Evolutionary conservation across 2,888 invertebrate genomes (phyloP), one percentile per base, ranked within the genome.

Genomic region (Labia minor): DNA sequence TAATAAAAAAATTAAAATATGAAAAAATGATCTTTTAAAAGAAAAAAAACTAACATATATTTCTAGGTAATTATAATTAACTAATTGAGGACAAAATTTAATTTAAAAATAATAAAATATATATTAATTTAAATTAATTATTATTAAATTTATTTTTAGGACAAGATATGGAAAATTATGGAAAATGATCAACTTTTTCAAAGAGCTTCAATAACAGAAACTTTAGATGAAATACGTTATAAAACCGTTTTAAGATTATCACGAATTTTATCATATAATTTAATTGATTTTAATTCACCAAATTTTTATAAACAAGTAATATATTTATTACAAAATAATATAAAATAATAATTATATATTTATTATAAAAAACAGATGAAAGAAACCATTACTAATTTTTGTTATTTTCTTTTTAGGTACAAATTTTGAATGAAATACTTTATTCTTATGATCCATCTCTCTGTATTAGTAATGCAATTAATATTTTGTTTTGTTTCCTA

Each of bases 101-200:
- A 26, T 61, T 61, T 61, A 61, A 18, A 11, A 18, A 18, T 61
- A 18, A 61, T 61, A 19, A 26, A 26, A 26, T 26, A 26, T n/a
- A n/a, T 26, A 26, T 26, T 26, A 26, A n/a, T n/a, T n/a, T 61
- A 19, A 26, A 26, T 6, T 26, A 26, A n/a, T n/a, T 26, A 26
- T 26, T 26, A 26, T 26, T 26, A 6, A 6, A 26, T 49, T 10
- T 49, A n/a, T 49, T 49, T 49, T 49, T n/a, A 49, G 49, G 2
- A 49, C 2, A 74, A 75, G 66, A 74, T 81, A 33, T 79, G 77
- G 76, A 74, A 73, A 20, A 74, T 76, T 0, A 69, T 81, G 62
- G 77, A 78, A 69, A 75, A 75, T 21, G 81, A 81, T 72, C 79
- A 80, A 1, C 65, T 80, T 3, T 81, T 80, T 71, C 73, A 74